These are phyloP conservation scores for Rhabditoides inermis DNA, from an alignment of 2,888 invertebrate species.

Conservation along the genomic window DNA sequence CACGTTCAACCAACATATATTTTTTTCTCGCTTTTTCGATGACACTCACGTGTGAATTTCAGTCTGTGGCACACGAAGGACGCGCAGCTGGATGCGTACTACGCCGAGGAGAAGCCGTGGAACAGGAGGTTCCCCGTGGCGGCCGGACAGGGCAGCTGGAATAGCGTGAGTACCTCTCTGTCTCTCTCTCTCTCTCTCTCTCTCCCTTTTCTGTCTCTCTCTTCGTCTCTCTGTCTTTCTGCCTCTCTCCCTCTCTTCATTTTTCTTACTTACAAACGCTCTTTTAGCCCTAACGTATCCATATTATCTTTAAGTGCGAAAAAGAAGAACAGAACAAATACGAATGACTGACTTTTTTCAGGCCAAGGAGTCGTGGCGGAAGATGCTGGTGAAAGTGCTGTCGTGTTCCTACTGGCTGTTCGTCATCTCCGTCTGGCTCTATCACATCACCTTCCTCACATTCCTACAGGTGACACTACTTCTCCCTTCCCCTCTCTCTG, in stretches of 20 bases:
- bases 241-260: too few species aligned
- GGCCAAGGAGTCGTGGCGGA: conserved; percentile 23
- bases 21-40: too few species aligned
- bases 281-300: too few species aligned
- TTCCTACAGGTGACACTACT: conserved; percentile 28
- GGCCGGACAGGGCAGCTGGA: conserved; percentile 32
- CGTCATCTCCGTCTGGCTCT: conserved; percentile 35
- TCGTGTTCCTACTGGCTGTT: conserved; percentile 39
- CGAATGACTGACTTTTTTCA: conserved; percentile 9
- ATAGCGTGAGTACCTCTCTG: conserved; percentile 19
- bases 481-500: background rate
- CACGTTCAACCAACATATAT: too few species aligned
- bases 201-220: too few species aligned
- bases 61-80: conserved; percentile 42
- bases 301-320: too few species aligned
- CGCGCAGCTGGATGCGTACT: conserved; percentile 31
- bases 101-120: conserved; percentile 30
- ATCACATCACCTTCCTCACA: conserved; percentile 41
- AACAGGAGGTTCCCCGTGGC: conserved; percentile 32
- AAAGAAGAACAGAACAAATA: background rate
- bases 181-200: too few species aligned
- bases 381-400: conserved; percentile 30
- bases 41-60: too few species aligned
- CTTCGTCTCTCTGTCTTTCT: too few species aligned
- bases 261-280: too few species aligned